Conservation (phyloP, 2,797 vertebrate genomes). For the Galagoides demidoff region DNA sequence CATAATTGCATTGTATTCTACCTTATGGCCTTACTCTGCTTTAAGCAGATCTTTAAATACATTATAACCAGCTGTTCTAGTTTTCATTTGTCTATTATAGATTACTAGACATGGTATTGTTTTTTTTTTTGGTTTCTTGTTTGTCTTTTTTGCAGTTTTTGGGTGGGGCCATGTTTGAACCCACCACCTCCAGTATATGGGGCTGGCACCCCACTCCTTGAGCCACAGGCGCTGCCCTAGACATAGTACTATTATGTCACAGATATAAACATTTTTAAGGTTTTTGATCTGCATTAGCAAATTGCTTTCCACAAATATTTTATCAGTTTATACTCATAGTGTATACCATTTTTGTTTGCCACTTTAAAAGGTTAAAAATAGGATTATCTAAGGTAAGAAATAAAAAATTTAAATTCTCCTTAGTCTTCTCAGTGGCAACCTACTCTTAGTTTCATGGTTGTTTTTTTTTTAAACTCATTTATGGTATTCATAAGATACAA, state of each 20-base stretch:
- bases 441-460: neutral
- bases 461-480: neutral
- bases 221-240: neutral
- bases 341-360: neutral
- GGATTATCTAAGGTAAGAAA: neutral
- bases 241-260: neutral
- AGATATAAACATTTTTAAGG: neutral
- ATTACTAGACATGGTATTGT: neutral
- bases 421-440: neutral
- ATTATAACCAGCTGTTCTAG: neutral
- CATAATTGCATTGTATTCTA: neutral
- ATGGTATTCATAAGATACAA: neutral
- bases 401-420: neutral
- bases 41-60: slow-evolving; percentile 25
- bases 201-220: no score
- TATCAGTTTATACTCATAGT: neutral
- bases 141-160: no score
- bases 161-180: no score
- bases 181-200: no score
- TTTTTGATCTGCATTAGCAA: neutral
- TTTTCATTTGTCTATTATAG: neutral
- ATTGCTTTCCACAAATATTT: neutral
- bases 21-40: neutral
- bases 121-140: no score
- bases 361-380: slow-evolving; percentile 33